These are phyloP conservation scores for Potamilus streckersoni DNA, from an alignment of 1,140 invertebrate species.

Conservation along the genomic window DNA sequence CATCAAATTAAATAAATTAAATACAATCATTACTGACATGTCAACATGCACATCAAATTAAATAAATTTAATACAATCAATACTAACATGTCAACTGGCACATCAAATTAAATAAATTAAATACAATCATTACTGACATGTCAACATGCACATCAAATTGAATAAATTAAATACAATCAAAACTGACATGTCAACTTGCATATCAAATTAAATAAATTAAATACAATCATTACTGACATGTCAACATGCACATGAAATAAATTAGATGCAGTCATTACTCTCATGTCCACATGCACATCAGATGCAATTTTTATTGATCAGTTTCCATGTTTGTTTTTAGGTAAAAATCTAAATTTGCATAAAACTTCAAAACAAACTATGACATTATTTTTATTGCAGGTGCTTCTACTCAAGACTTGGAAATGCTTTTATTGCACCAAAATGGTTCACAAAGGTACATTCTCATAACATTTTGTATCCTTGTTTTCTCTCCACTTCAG, in stretches of 20 bases:
- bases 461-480: not conserved
- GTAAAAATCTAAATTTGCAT: not conserved
- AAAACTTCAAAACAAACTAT: not conserved
- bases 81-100: no score
- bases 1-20: no score
- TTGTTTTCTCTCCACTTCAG: constrained; percentile 24
- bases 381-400: constrained; percentile 31
- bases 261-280: not conserved
- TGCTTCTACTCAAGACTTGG: constrained; percentile 62
- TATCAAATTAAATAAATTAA: not conserved
- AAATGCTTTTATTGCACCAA: constrained; percentile 60
- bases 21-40: no score
- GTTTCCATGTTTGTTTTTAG: not conserved
- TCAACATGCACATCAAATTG: not conserved
- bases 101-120: not conserved
- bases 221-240: no score
- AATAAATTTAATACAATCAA: no score
- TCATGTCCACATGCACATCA: not conserved
- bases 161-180: not conserved
- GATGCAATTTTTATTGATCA: not conserved
- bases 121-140: no score
- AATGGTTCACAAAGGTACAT: constrained; percentile 57
- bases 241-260: not conserved
- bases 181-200: not conserved
- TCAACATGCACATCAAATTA: no score